Conservation (phyloP, 2,113 vertebrate genomes). For the Passerina amoena region DNA sequence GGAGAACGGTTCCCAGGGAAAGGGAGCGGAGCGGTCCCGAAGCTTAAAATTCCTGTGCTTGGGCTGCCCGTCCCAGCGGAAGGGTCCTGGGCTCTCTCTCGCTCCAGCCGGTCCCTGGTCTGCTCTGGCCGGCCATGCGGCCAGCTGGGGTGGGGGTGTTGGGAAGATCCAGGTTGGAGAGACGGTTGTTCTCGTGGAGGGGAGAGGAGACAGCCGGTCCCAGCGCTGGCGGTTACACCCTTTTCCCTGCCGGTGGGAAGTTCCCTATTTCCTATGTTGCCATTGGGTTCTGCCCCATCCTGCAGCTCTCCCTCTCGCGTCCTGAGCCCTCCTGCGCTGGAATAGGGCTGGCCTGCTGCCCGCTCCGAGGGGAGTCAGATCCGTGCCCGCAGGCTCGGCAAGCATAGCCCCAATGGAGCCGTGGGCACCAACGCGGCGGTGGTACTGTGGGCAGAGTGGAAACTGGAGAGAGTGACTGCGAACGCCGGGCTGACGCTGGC, state of each 20-base stretch:
- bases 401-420: background rate
- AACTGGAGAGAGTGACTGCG: background rate
- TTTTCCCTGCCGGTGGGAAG: background rate
- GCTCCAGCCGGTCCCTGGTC: background rate
- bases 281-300: background rate
- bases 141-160: background rate
- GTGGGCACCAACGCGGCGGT: fast-evolving
- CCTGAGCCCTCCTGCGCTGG: background rate
- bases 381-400: background rate
- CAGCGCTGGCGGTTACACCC: background rate
- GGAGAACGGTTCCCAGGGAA: background rate
- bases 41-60: background rate
- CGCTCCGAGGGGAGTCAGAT: background rate
- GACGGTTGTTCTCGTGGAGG: background rate
- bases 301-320: background rate
- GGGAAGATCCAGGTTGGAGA: background rate
- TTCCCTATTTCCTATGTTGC: background rate
- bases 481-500: fast-evolving
- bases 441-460: background rate
- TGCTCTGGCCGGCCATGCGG: background rate
- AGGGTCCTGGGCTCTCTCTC: background rate
- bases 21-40: background rate
- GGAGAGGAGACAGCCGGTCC: background rate
- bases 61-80: background rate
- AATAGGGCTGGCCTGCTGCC: background rate